Conservation (phyloP, 2,888 invertebrate species). For the Reticulitermes lucifugus region DNA sequence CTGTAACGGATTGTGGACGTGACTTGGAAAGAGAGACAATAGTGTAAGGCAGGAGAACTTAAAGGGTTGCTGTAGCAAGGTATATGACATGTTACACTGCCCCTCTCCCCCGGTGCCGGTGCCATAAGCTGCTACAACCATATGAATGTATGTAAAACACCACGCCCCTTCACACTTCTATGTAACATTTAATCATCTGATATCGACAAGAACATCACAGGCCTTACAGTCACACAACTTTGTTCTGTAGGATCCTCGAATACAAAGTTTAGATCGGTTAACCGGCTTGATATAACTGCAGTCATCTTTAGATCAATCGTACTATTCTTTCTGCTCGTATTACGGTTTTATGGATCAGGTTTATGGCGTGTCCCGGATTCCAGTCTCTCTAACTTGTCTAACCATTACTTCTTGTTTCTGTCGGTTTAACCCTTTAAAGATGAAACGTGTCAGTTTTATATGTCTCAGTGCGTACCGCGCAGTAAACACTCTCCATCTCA, state of each 20-base stretch:
- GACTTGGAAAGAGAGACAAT: slow-evolving; percentile 42
- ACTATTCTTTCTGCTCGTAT: no score
- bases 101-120: not conserved
- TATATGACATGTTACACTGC: not conserved
- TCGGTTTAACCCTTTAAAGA: no score
- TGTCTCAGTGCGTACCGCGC: no score
- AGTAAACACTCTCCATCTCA: no score
- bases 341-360: no score
- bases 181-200: not conserved
- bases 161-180: not conserved
- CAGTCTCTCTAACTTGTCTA: no score
- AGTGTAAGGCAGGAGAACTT: slow-evolving; percentile 10
- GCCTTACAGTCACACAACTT: not conserved
- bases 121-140: not conserved
- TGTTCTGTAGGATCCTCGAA: not conserved
- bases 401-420: no score
- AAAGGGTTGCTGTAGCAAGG: not conserved
- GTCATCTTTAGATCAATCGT: no score
- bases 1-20: slow-evolving; percentile 47
- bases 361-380: no score
- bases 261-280: not conserved
- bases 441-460: no score
- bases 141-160: not conserved
- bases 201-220: not conserved
- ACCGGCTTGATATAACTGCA: no score